phyloP scores from a whole-genome alignment of 1,140 invertebrate species.

The Zaprionus davidi region DNA sequence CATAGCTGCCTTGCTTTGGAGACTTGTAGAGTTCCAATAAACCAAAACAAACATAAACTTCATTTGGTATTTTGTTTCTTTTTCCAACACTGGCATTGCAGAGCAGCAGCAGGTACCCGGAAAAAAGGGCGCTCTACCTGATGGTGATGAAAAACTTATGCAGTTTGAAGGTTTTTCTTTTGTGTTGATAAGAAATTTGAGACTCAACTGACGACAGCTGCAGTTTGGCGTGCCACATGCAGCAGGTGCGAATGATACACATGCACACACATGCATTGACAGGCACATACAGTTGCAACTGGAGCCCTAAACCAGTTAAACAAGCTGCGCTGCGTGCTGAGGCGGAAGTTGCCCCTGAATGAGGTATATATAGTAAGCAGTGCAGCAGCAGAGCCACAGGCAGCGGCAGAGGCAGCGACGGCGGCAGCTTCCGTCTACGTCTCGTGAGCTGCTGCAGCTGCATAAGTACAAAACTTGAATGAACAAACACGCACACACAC shows the following conservation, averaged over 20 bases:
- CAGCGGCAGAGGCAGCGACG: constrained; percentile 19
- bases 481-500: constrained; percentile 35
- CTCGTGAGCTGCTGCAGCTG: constrained; percentile 14
- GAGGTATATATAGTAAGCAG: constrained; percentile 37
- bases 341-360: constrained; percentile 49
- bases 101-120: constrained; percentile 17
- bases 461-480: constrained; percentile 50
- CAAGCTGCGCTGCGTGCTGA: constrained; percentile 39
- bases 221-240: constrained; percentile 36
- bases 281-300: constrained; percentile 30
- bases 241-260: constrained; percentile 60
- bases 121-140: constrained; percentile 16
- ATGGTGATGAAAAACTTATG: constrained; percentile 9
- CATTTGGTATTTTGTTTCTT: too few species aligned
- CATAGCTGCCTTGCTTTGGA: too few species aligned
- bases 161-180: constrained; percentile 24
- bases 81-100: neutral
- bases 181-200: constrained; percentile 72
- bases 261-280: constrained; percentile 14
- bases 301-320: constrained; percentile 71
- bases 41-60: neutral
- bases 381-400: constrained; percentile 14
- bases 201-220: constrained; percentile 60
- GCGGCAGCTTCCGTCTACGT: constrained; percentile 40
- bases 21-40: too few species aligned